Percentiles rank a stretch among this genome's conserved stretches.
Evolutionary conservation across 2,113 vertebrate species (phyloP).

Genomic region (Thomomys bottae): DNA sequence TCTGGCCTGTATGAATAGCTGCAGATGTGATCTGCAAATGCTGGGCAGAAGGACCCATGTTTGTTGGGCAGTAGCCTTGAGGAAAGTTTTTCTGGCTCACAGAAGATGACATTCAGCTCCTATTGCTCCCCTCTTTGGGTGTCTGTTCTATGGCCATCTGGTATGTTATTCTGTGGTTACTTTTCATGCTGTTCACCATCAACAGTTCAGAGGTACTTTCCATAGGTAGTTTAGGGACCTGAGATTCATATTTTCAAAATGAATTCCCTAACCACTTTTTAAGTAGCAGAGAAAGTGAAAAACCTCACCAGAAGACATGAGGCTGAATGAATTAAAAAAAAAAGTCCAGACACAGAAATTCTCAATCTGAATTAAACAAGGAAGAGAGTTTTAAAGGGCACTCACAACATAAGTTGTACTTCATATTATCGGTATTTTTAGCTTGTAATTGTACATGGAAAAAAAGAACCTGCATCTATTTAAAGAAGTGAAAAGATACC

Average conservation of each 20-base stretch:
- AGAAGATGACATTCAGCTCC: not conserved
- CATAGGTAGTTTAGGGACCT: conserved; percentile 15
- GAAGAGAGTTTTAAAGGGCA: conserved; percentile 71
- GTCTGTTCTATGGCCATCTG: not conserved
- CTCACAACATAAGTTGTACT: conserved; percentile 72
- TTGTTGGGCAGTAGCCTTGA: not conserved
- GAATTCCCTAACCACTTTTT: conserved; percentile 62
- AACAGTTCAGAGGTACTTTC: conserved; percentile 50
- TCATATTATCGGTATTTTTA: conserved; percentile 78
- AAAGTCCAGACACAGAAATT: conserved; percentile 55
- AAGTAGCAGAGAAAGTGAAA: conserved; percentile 68
- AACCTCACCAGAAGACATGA: conserved; percentile 34
- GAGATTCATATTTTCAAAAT: conserved; percentile 49
- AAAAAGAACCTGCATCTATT: conserved; percentile 75
- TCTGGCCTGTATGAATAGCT: not conserved
- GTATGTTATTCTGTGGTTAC: not conserved
- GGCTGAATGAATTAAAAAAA: conserved; percentile 54
- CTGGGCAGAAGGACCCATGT: not conserved
- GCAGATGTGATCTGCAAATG: not conserved
- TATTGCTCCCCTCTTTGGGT: not conserved
- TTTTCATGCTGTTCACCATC: conserved; percentile 6
- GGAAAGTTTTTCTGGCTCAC: not conserved
- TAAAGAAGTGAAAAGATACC: conserved; percentile 82
- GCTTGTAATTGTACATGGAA: conserved; percentile 69
- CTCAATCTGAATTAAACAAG: conserved; percentile 64